Conservation (phyloP, 23 tunicate species). For the Phallusia fumigata region DNA sequence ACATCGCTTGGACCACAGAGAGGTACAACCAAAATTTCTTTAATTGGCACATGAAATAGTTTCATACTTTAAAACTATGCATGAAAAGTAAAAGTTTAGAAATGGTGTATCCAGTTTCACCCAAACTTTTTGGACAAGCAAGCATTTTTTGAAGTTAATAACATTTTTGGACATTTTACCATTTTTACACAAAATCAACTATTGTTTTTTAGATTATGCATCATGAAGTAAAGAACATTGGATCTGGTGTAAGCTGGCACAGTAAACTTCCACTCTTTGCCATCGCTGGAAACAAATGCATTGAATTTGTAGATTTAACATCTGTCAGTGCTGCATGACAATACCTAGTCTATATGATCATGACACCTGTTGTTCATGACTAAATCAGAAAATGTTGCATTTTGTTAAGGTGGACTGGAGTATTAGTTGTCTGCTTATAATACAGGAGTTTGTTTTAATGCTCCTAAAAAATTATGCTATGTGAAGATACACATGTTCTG, state of each 20-base stretch:
- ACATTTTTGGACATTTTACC: neutral
- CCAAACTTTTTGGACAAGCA: neutral
- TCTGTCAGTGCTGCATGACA: neutral
- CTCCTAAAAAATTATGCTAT: no score
- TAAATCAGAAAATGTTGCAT: no score
- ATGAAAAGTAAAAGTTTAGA: no score
- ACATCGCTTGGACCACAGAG: slow-evolving; percentile 69
- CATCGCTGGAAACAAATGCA: slow-evolving; percentile 43
- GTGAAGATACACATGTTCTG: no score
- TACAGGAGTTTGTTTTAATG: no score
- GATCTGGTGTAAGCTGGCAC: slow-evolving; percentile 78
- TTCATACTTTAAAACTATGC: no score
- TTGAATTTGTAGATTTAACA: slow-evolving; percentile 26
- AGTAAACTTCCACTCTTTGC: slow-evolving; percentile 65
- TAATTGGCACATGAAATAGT: neutral
- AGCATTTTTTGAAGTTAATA: no score
- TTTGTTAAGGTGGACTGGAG: no score
- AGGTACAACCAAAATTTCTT: slow-evolving; percentile 9
- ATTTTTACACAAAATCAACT: neutral
- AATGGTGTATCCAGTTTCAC: neutral
- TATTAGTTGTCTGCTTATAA: no score
- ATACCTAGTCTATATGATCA: no score
- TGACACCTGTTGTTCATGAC: no score
- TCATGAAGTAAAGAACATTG: slow-evolving; percentile 38
- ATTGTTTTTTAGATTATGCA: slow-evolving; percentile 43